Evolutionary conservation across 1,140 invertebrate genomes (phyloP).

Genomic region (Scaptomyza pallida): DNA sequence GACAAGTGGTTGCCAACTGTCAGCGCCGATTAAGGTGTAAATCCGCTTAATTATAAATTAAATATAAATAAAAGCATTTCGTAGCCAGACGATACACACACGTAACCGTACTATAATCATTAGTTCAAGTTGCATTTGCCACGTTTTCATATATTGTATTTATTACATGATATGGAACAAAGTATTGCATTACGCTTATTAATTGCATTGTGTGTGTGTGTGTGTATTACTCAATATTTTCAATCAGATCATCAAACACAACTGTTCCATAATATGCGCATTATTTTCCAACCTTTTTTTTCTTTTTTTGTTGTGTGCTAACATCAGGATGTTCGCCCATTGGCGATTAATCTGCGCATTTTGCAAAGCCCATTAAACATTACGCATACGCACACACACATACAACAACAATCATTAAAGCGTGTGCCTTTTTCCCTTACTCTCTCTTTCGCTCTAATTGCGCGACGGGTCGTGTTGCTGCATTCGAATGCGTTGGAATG

Average conservation of each 20-base stretch:
- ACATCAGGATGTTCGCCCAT: background rate
- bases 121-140: background rate
- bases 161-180: background rate
- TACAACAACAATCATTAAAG: constrained; percentile 43
- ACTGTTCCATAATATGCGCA: background rate
- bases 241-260: constrained; percentile 17
- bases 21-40: constrained; percentile 68
- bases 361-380: constrained; percentile 25
- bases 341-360: constrained; percentile 28
- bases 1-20: constrained; percentile 74
- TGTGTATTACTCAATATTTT: background rate
- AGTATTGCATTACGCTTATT: background rate
- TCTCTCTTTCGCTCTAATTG: too few relatives aligned
- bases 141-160: too few relatives aligned
- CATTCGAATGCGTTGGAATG: background rate
- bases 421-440: constrained; percentile 6
- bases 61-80: constrained; percentile 60
- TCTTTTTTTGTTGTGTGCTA: background rate
- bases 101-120: background rate
- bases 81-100: background rate
- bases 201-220: background rate
- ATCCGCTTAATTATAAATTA: constrained; percentile 72
- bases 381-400: too few relatives aligned
- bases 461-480: too few relatives aligned
- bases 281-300: constrained; percentile 3